Percentiles rank a stretch among this genome's conserved stretches.
phyloP scores from a whole-genome alignment of 2,888 invertebrate genomes.

The Macroteleia sp. region DNA sequence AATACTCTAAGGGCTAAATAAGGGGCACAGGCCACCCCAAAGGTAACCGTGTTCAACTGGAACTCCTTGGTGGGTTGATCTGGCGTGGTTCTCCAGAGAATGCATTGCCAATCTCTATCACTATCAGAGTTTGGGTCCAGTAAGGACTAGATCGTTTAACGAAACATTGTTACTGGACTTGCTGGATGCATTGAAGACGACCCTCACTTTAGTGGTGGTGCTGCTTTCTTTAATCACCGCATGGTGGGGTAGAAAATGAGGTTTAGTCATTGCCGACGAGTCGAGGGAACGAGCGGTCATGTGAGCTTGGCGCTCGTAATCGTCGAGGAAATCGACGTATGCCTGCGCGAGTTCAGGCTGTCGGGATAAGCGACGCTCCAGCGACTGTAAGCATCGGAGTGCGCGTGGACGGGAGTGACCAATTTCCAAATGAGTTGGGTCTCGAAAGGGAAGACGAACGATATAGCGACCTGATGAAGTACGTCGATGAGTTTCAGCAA shows the following conservation, averaged over 20 bases:
- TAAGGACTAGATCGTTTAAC: constrained; percentile 40
- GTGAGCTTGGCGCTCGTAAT: not conserved
- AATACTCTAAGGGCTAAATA: not conserved
- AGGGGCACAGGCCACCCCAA: not conserved
- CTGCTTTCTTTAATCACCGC: constrained; percentile 63
- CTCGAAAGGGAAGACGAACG: not conserved
- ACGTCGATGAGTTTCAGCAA: not conserved
- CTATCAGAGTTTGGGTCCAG: constrained; percentile 1
- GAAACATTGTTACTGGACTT: constrained; percentile 48
- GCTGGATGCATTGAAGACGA: constrained; percentile 72
- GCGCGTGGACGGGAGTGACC: not conserved
- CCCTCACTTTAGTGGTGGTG: constrained; percentile 68
- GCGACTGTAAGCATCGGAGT: not conserved
- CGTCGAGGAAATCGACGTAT: not conserved
- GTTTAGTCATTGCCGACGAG: not conserved
- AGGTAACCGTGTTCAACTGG: constrained; percentile 7
- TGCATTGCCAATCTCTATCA: not conserved
- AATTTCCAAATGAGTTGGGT: not conserved
- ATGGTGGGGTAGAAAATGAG: constrained; percentile 68
- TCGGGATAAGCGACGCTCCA: not conserved
- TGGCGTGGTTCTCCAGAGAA: not conserved
- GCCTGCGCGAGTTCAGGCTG: not conserved
- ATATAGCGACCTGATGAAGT: not conserved
- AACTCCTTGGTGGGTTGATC: not conserved
- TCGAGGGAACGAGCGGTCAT: not conserved